These are phyloP conservation scores for Heliconius charithonia DNA, from an alignment of 2,888 invertebrate species.

Conservation along the genomic window DNA sequence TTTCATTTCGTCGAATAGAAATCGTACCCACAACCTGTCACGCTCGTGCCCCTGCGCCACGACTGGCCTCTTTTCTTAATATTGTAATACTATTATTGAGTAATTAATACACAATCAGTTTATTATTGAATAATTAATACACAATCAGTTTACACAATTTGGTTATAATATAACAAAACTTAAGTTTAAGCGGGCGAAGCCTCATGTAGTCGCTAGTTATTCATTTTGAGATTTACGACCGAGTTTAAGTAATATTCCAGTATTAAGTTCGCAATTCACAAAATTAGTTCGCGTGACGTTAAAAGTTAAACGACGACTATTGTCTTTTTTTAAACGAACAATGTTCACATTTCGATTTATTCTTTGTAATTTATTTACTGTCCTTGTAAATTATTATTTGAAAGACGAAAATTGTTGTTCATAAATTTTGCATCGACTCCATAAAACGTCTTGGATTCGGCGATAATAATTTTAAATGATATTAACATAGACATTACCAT, in stretches of 20 bases:
- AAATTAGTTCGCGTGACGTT: conserved; percentile 37
- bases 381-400: neutral
- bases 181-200: no score
- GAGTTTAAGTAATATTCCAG: neutral
- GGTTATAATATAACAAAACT: no score
- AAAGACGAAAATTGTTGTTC: neutral
- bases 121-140: no score
- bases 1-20: no score
- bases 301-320: conserved; percentile 21
- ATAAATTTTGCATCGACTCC: neutral
- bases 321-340: conserved; percentile 2
- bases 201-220: no score
- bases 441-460: neutral
- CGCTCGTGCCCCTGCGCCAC: no score
- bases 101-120: no score
- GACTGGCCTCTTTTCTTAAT: no score
- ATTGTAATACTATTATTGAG: no score
- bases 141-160: no score
- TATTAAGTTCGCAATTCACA: conserved; percentile 2
- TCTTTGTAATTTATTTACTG: neutral
- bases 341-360: neutral
- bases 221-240: neutral
- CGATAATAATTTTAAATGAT: neutral
- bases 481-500: neutral
- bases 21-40: no score